Conservation (phyloP, 2,888 invertebrate species). For the Melieria crassipennis region DNA sequence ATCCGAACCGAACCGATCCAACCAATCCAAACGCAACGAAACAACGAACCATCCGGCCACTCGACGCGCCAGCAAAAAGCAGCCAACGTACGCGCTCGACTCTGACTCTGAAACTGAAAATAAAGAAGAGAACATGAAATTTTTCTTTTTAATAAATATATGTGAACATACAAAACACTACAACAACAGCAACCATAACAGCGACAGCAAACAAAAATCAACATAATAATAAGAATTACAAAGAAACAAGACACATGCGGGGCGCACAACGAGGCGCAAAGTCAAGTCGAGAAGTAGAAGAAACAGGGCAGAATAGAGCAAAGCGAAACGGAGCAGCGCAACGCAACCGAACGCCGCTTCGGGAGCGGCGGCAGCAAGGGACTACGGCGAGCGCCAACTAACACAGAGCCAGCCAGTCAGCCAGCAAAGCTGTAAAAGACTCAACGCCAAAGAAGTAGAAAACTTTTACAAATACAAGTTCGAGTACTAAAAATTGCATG, state of each 20-base stretch:
- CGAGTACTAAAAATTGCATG: too few relatives aligned
- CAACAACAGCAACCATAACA: conserved; percentile 13
- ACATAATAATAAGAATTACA: conserved; percentile 37
- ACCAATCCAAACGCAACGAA: conserved; percentile 25
- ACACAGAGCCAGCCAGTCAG: conserved; percentile 8
- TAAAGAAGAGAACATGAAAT: conserved; percentile 34
- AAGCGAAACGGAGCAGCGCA: too few relatives aligned
- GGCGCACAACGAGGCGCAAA: conserved; percentile 2
- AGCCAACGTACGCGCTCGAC: not conserved
- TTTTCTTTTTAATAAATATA: conserved; percentile 30
- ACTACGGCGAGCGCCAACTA: not conserved
- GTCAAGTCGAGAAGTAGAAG: not conserved
- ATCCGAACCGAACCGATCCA: conserved; percentile 16
- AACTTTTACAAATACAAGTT: too few relatives aligned
- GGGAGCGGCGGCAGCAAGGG: not conserved
- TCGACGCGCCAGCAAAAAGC: conserved; percentile 7
- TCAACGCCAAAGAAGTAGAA: too few relatives aligned
- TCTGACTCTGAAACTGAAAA: conserved; percentile 32
- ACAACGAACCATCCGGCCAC: conserved; percentile 29
- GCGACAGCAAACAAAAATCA: conserved; percentile 24
- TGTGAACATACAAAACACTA: conserved; percentile 26
- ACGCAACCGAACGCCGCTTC: too few relatives aligned
- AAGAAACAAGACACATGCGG: conserved; percentile 28
- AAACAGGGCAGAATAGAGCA: too few relatives aligned
- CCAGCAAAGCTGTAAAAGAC: not conserved